Conservation (phyloP, 2,888 invertebrate genomes). For the Laspeyria flexula region DNA sequence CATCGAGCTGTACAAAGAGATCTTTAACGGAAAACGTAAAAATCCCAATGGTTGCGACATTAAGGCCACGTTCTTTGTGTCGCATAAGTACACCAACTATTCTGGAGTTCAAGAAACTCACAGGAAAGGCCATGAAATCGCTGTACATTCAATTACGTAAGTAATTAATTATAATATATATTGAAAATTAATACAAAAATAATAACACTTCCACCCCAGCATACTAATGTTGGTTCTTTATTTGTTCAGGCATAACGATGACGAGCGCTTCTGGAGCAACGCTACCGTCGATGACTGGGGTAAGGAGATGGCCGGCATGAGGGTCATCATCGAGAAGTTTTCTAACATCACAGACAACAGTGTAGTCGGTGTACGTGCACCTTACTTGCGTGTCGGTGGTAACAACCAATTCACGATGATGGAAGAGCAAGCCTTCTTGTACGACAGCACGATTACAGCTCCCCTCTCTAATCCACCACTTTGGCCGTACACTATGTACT, state of each 20-base stretch:
- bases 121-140: constrained; percentile 96
- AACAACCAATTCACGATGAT: constrained; percentile 99
- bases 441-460: constrained; percentile 97
- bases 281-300: constrained; percentile 97
- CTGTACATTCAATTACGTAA: constrained; percentile 97
- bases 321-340: constrained; percentile 95
- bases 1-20: constrained; percentile 96
- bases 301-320: constrained; percentile 97
- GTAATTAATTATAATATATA: constrained; percentile 52
- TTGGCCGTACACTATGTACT: constrained; percentile 99
- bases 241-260: constrained; percentile 92
- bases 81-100: constrained; percentile 97
- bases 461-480: constrained; percentile 96
- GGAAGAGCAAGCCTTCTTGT: constrained; percentile 97
- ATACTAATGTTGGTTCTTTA: constrained; percentile 1
- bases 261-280: constrained; percentile 97
- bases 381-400: constrained; percentile 96
- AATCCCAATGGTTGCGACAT: constrained; percentile 98
- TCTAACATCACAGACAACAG: constrained; percentile 96
- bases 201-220: not conserved
- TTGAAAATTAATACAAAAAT: not conserved
- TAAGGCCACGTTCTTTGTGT: constrained; percentile 96
- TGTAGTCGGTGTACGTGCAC: constrained; percentile 95
- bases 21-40: constrained; percentile 94
- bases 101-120: constrained; percentile 96